phyloP scores from a whole-genome alignment of 2,888 invertebrate species.

The Chloroclysta siterata region DNA sequence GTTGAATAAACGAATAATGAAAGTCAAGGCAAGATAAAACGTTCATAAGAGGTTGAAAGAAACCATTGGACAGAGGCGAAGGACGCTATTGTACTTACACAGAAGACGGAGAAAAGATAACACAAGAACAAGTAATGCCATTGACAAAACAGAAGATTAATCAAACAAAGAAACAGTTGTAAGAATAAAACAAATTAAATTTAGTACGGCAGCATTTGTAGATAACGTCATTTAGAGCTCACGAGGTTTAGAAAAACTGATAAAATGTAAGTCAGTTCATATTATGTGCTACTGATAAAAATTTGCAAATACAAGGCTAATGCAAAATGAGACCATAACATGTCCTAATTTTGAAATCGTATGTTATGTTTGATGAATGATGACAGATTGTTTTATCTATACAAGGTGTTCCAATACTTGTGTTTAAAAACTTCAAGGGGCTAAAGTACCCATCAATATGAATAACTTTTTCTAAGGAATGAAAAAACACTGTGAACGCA shows the following conservation, averaged over 20 bases:
- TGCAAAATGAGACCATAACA: slow-evolving; percentile 2
- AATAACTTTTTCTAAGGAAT: too few relatives aligned
- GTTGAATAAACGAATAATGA: slow-evolving; percentile 2
- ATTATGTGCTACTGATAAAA: slow-evolving; percentile 15
- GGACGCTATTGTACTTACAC: slow-evolving; percentile 11
- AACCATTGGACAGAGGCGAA: slow-evolving; percentile 15
- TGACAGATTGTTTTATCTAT: slow-evolving; percentile 11
- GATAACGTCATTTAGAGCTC: slow-evolving; percentile 13
- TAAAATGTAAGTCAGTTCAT: not conserved
- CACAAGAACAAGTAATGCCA: slow-evolving; percentile 11
- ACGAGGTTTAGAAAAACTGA: slow-evolving; percentile 7
- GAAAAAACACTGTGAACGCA: too few relatives aligned
- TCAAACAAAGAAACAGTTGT: slow-evolving; percentile 21
- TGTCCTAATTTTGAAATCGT: slow-evolving; percentile 4
- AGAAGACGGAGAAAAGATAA: slow-evolving; percentile 21
- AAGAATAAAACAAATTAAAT: slow-evolving; percentile 9
- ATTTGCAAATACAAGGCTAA: slow-evolving; percentile 16
- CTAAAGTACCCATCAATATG: too few relatives aligned
- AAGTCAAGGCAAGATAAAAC: slow-evolving; percentile 10
- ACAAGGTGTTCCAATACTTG: too few relatives aligned
- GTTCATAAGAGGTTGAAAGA: slow-evolving; percentile 1
- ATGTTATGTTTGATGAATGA: slow-evolving; percentile 21
- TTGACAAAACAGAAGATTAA: slow-evolving; percentile 14
- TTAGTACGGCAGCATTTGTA: not conserved
- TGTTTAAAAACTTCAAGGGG: too few relatives aligned